A percentile compares a stretch with the other conserved stretches of the same genome.
These are phyloP conservation scores for Troilus luridus DNA, from an alignment of 2,888 invertebrate species.

Conservation along the genomic window DNA sequence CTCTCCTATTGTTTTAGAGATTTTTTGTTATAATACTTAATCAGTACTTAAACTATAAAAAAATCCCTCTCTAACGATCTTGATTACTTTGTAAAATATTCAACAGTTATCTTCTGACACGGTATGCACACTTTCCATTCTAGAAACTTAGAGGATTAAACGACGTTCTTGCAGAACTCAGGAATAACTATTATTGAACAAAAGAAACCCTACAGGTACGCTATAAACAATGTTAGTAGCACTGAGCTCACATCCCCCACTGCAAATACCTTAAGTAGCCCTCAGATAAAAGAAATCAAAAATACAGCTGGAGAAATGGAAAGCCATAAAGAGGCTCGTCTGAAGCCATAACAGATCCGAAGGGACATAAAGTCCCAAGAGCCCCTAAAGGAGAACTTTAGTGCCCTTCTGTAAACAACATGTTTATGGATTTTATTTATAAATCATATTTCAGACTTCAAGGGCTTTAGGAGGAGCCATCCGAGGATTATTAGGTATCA, in stretches of 20 bases:
- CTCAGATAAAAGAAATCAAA: constrained; percentile 29
- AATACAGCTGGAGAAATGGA: constrained; percentile 1
- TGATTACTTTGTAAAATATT: too few species aligned
- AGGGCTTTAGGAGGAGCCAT: not conserved
- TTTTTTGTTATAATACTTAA: too few species aligned
- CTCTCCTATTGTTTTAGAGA: too few species aligned
- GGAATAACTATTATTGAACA: not conserved
- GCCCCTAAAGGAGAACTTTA: constrained; percentile 19
- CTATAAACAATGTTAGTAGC: not conserved
- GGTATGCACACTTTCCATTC: not conserved
- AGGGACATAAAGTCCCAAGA: constrained; percentile 22
- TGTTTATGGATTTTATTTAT: constrained; percentile 46
- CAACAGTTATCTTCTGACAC: too few species aligned
- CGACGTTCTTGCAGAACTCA: not conserved
- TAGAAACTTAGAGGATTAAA: not conserved
- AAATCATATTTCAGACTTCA: constrained; percentile 3
- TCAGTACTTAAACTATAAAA: too few species aligned
- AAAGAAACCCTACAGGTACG: not conserved
- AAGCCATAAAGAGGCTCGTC: not conserved
- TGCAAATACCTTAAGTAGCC: constrained; percentile 29
- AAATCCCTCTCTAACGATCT: too few species aligned
- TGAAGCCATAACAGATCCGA: constrained; percentile 25
- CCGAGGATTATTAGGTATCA: not conserved
- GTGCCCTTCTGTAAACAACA: constrained; percentile 38
- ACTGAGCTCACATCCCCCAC: not conserved